These are phyloP conservation scores for Drosophila fuyamai DNA, from an alignment of 1,140 invertebrate genomes.

Conservation along the genomic window DNA sequence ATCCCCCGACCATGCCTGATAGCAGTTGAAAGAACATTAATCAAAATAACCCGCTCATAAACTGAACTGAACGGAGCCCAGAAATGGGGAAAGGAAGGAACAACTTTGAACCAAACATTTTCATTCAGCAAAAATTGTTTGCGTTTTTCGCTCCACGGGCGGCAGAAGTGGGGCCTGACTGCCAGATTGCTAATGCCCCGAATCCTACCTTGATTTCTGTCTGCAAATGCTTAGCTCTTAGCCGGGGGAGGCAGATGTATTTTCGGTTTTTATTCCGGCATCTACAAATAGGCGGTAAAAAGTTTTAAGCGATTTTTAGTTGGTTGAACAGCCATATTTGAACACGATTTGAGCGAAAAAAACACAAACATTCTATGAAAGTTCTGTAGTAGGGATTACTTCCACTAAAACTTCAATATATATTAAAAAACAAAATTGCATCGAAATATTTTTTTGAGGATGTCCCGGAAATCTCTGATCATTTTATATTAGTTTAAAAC, in stretches of 20 bases:
- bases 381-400: not conserved
- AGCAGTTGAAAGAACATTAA: slow-evolving; percentile 56
- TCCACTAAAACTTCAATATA: too few species aligned
- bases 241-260: slow-evolving; percentile 7
- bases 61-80: slow-evolving; percentile 27
- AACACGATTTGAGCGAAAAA: slow-evolving; percentile 5
- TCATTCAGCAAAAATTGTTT: slow-evolving; percentile 53
- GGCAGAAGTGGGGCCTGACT: not conserved
- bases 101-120: slow-evolving; percentile 49
- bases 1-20: slow-evolving; percentile 9
- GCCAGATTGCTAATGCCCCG: slow-evolving; percentile 40
- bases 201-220: slow-evolving; percentile 58
- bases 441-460: too few species aligned
- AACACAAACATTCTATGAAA: not conserved
- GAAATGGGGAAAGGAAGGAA: slow-evolving; percentile 14
- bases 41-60: slow-evolving; percentile 62
- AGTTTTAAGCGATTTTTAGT: slow-evolving; percentile 63
- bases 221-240: slow-evolving; percentile 47
- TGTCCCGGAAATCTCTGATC: too few species aligned
- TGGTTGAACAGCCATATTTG: slow-evolving; percentile 21
- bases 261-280: slow-evolving; percentile 13
- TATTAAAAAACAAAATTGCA: too few species aligned
- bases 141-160: slow-evolving; percentile 20
- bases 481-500: too few species aligned
- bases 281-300: slow-evolving; percentile 46